A percentile compares a stretch with the other conserved stretches of the same genome.
phyloP scores from a whole-genome alignment of 2,113 vertebrate genomes.

The Chrysemys picta region DNA sequence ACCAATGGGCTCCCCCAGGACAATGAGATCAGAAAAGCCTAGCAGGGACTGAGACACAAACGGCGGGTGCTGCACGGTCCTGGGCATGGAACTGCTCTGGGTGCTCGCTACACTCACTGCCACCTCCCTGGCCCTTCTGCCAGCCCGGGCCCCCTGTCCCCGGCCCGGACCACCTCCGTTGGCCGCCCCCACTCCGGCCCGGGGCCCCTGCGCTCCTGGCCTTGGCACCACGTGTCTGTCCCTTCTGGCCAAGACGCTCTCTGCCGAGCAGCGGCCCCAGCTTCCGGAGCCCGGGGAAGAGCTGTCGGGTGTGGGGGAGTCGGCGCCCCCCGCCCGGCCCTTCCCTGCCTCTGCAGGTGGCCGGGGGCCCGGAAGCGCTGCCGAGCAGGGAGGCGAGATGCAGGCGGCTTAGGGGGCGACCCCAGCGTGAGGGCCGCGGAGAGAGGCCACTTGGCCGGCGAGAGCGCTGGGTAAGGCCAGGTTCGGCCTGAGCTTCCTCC shows the following conservation, averaged over 20 bases:
- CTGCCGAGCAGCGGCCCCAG: neutral
- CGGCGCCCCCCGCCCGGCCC: conserved; percentile 12
- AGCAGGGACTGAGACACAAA: neutral
- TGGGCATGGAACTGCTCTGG: neutral
- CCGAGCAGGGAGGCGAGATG: neutral
- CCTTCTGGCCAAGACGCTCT: neutral
- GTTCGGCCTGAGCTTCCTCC: no score
- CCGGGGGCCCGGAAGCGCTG: neutral
- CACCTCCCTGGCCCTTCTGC: no score
- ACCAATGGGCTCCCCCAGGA: no score
- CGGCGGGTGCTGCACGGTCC: no score
- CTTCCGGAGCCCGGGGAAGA: neutral
- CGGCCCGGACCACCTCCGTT: neutral
- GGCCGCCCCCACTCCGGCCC: neutral
- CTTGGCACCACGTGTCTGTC: neutral
- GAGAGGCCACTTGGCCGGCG: no score
- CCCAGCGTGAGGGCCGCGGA: neutral
- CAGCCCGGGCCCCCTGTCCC: no score
- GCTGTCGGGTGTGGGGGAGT: neutral
- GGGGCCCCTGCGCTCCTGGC: neutral
- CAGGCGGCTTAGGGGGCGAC: neutral
- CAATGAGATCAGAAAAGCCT: neutral
- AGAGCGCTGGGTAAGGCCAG: no score
- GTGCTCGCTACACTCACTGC: neutral
- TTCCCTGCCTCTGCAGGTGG: neutral